A percentile compares a stretch with the other conserved stretches of the same genome.
These are phyloP conservation scores for Xyliphius kryptos DNA, from an alignment of 2,113 vertebrate species.

Conservation along the genomic window DNA sequence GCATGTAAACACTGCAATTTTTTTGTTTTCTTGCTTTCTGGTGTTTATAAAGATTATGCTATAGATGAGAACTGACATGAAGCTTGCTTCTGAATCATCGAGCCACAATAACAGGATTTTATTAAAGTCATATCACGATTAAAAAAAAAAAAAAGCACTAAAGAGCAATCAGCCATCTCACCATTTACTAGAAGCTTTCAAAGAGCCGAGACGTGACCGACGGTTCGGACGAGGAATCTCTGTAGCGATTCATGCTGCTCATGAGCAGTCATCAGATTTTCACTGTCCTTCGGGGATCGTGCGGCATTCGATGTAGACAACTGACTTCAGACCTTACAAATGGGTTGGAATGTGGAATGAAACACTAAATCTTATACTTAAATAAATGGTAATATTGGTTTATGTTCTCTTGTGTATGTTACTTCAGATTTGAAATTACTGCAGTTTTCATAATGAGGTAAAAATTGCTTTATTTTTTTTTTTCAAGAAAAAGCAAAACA, in stretches of 20 bases:
- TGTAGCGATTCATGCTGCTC: conserved; percentile 50
- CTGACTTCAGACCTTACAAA: too few relatives aligned
- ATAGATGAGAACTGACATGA: too few relatives aligned
- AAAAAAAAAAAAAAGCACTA: conserved; percentile 29
- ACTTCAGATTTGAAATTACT: too few relatives aligned
- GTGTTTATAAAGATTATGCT: too few relatives aligned
- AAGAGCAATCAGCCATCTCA: conserved; percentile 13
- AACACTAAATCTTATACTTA: too few relatives aligned
- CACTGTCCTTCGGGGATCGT: conserved; percentile 55
- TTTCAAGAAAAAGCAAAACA: too few relatives aligned
- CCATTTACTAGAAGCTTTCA: conserved; percentile 32
- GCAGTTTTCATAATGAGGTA: too few relatives aligned
- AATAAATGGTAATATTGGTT: too few relatives aligned
- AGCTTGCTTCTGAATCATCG: too few relatives aligned
- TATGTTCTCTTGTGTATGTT: too few relatives aligned
- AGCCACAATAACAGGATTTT: conserved; percentile 3
- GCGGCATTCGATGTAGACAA: conserved; percentile 62
- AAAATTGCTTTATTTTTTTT: too few relatives aligned
- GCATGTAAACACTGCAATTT: conserved; percentile 31
- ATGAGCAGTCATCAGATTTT: conserved; percentile 48
- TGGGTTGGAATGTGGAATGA: too few relatives aligned
- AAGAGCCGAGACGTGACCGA: conserved; percentile 49
- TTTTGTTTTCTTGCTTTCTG: conserved; percentile 4
- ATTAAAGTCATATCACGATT: conserved; percentile 19
- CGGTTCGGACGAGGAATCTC: conserved; percentile 30